Conservation (phyloP, 2,888 invertebrate genomes). For the Boloria selene region DNA sequence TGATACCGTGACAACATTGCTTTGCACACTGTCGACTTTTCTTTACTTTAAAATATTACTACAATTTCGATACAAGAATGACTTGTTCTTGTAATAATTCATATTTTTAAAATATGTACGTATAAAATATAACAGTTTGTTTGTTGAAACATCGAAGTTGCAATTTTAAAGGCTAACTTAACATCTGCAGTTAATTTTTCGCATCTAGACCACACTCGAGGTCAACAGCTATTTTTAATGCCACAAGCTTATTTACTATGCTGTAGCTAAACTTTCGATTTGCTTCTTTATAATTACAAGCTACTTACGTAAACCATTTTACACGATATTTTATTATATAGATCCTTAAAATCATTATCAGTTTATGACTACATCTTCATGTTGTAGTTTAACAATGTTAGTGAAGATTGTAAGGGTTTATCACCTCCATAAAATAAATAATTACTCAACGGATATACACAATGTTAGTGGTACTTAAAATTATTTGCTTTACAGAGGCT, state of each 20-base stretch:
- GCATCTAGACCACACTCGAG: not conserved
- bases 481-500: constrained; percentile 42
- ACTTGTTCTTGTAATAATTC: no score
- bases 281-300: no score
- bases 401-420: constrained; percentile 28
- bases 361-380: constrained; percentile 36
- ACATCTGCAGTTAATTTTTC: constrained; percentile 2
- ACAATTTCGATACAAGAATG: no score
- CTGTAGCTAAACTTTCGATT: no score
- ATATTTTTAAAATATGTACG: no score
- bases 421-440: constrained; percentile 34
- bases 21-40: not conserved
- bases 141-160: not conserved
- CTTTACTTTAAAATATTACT: not conserved
- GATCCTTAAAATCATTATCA: constrained; percentile 29
- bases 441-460: constrained; percentile 30
- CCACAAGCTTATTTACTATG: no score
- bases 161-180: not conserved
- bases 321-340: not conserved
- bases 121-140: not conserved
- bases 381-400: constrained; percentile 32
- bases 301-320: not conserved
- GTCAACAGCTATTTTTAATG: not conserved
- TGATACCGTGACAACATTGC: not conserved
- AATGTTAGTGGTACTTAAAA: constrained; percentile 32